Base-by-base conservation (phyloP, 1,140 invertebrate genomes). In the Chironomus striatipennis region DNA sequence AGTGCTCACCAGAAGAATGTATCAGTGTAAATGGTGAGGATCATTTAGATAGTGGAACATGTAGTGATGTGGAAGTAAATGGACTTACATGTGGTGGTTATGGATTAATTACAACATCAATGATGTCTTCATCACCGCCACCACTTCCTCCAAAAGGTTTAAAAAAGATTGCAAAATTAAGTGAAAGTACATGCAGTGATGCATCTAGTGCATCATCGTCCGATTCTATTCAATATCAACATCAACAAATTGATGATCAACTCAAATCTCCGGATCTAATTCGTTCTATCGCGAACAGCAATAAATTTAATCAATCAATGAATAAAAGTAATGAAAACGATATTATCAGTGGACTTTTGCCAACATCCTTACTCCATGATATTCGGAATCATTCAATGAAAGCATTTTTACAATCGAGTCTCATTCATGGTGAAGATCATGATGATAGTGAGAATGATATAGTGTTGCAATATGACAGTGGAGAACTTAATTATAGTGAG, bases 1-100 rank as follows among this genome's bases (percentile, higher is more conserved):
- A 93, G 78, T 90, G 90, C 75, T 93, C 91, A 43, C 91, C 91
- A 0, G 47, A 57, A 57, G 4, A 57, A n/a, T 15, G 12, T 47
- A 10, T 9, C 15, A 15, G 43, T 47, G 24, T 34, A 34, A 34
- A 34, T 34, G 9, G 15, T n/a, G 85, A 85, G 75, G 91, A 92
- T 75, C 92, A 90, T 0, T 77, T 92, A 75, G 92, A 93, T 83
- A 93, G 91, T 74, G 92, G 91, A 17, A 93, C 91, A 8, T 91
- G 91, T 82, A 93, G 90, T 79, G 92, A 93, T 79, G 81, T 93
- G 74, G 91, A 93, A 78, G 86, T 88, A 1, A 57, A 74, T 21
- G 42, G 24, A 72, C 20, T 70, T 34, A 34, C 24, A 12, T 72
- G 42, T 1, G 74, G 75, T 18, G 7, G 20, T 24, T 18, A 34